phyloP scores from a whole-genome alignment of 2,113 vertebrate species.

The Trogon melanurus region DNA sequence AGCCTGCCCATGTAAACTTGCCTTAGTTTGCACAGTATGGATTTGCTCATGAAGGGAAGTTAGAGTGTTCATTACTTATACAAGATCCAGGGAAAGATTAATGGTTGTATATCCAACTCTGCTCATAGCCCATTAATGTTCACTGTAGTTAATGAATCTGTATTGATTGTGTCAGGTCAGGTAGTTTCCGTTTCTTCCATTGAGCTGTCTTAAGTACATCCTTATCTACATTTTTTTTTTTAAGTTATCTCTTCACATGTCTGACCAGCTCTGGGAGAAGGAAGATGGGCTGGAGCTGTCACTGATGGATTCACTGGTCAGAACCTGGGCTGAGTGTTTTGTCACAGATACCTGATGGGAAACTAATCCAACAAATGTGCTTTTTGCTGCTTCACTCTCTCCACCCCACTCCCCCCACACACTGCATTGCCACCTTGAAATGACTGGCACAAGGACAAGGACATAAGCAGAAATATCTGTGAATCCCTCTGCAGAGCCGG shows the following conservation, averaged over 20 bases:
- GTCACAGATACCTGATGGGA: background rate
- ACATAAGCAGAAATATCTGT: background rate
- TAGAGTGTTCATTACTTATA: background rate
- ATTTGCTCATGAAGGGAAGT: background rate
- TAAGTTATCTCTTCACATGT: background rate
- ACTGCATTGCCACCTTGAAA: background rate
- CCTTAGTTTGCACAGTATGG: background rate
- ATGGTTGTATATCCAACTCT: background rate
- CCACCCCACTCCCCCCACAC: too few species aligned
- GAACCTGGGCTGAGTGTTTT: background rate
- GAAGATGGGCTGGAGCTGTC: background rate
- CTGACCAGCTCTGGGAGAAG: background rate
- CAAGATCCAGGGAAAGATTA: background rate
- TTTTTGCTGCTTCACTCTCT: too few species aligned
- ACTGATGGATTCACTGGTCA: background rate
- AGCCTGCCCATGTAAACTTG: background rate
- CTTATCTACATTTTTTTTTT: background rate
- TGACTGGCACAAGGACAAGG: background rate
- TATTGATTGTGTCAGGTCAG: background rate
- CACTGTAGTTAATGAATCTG: background rate
- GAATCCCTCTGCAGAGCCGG: background rate
- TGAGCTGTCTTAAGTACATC: background rate
- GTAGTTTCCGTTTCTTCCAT: background rate
- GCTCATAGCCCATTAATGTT: background rate
- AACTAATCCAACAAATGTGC: background rate